Percentiles rank a stretch among this genome's conserved stretches.
phyloP scores from a whole-genome alignment of 1,140 invertebrate species.

The Eriosoma lanigerum region DNA sequence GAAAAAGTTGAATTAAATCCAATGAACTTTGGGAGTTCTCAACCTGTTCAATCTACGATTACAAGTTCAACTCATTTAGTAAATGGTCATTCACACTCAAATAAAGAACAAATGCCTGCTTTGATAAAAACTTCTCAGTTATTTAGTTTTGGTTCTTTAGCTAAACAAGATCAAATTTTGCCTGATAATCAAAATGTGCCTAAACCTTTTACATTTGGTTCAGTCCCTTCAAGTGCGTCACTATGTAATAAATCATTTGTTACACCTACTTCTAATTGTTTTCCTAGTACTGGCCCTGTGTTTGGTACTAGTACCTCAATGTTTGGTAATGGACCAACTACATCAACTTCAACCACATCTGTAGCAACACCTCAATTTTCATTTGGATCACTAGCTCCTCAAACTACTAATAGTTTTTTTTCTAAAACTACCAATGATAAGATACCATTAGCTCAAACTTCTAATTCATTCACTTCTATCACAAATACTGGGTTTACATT shows the following conservation, averaged over 20 bases:
- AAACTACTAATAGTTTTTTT: not conserved
- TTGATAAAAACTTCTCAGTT: conserved; percentile 25
- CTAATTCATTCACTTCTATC: not conserved
- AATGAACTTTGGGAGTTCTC: not conserved
- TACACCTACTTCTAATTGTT: not conserved
- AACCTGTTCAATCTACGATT: not conserved
- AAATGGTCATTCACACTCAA: conserved; percentile 40
- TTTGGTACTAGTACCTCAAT: conserved; percentile 35
- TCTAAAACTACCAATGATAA: not conserved
- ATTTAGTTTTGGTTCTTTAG: conserved; percentile 40
- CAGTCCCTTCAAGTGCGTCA: too few relatives aligned
- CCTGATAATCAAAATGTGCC: not conserved
- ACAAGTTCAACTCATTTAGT: conserved; percentile 11
- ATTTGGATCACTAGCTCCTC: conserved; percentile 22
- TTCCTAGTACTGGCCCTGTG: conserved; percentile 15
- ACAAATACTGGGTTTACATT: conserved; percentile 26
- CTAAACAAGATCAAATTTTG: conserved; percentile 26
- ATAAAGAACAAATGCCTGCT: conserved; percentile 3
- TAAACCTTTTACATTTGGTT: conserved; percentile 28
- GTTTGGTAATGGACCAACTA: conserved; percentile 26
- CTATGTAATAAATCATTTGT: not conserved
- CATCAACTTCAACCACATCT: conserved; percentile 17
- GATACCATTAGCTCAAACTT: not conserved
- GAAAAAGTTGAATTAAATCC: not conserved
- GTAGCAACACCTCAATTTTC: conserved; percentile 5